A percentile compares a stretch with the other conserved stretches of the same genome.
Conservation (phyloP, 2,113 vertebrate genomes). For the Theropithecus gelada region DNA sequence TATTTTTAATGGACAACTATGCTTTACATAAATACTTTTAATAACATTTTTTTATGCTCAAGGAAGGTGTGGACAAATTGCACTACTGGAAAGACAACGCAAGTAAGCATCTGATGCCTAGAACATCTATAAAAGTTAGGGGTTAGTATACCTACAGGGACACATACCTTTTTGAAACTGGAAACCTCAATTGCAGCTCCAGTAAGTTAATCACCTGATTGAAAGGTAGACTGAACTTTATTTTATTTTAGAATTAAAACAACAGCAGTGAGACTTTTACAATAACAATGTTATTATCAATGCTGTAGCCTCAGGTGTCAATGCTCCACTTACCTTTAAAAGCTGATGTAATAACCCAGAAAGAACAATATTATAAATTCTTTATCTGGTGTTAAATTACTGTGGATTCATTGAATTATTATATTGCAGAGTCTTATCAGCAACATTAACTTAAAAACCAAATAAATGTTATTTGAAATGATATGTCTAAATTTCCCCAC, state of each 20-base stretch:
- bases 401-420: slow-evolving; percentile 49
- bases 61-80: background rate
- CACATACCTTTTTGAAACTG: background rate
- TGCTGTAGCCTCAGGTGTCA: slow-evolving; percentile 64
- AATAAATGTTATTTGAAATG: background rate
- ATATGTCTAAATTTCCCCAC: background rate
- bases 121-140: background rate
- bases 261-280: slow-evolving; percentile 43
- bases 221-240: slow-evolving; percentile 62
- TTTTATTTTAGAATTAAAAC: slow-evolving; percentile 57
- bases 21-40: slow-evolving; percentile 37
- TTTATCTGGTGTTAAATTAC: slow-evolving; percentile 67
- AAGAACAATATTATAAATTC: slow-evolving; percentile 75
- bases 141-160: background rate
- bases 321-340: slow-evolving; percentile 79
- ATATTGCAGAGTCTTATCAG: slow-evolving; percentile 64
- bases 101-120: background rate
- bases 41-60: slow-evolving; percentile 1
- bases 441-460: slow-evolving; percentile 40
- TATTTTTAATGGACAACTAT: slow-evolving; percentile 12
- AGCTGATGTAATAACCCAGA: slow-evolving; percentile 72
- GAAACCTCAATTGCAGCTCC: slow-evolving; percentile 22
- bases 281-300: slow-evolving; percentile 65
- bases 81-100: background rate
- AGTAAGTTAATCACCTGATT: slow-evolving; percentile 55